These are phyloP conservation scores for Miltochrista miniata DNA, from an alignment of 2,888 invertebrate species.

Conservation along the genomic window DNA sequence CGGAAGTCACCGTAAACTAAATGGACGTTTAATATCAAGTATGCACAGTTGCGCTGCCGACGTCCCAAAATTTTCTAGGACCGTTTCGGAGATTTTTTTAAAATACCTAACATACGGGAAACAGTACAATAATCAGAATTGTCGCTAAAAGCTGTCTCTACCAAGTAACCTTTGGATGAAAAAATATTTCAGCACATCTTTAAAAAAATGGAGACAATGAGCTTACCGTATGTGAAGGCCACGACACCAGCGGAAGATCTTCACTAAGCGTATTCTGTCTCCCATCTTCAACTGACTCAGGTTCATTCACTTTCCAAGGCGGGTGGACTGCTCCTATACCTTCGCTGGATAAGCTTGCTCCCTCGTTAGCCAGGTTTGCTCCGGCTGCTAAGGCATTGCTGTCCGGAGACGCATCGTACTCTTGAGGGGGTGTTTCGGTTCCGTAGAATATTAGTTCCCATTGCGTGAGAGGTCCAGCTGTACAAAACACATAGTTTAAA, in stretches of 20 bases:
- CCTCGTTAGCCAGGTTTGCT: slow-evolving; percentile 9
- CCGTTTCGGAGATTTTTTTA: no score
- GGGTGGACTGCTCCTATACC: slow-evolving; percentile 5
- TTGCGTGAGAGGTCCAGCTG: slow-evolving; percentile 85
- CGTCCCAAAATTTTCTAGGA: no score
- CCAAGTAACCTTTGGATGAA: no score
- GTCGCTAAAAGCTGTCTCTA: no score
- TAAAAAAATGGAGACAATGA: not conserved
- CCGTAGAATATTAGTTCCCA: slow-evolving; percentile 94
- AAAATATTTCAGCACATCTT: not conserved
- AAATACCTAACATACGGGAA: no score
- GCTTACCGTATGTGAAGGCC: slow-evolving; percentile 86
- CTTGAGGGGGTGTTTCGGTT: slow-evolving; percentile 86
- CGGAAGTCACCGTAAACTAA: no score
- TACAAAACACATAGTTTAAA: slow-evolving; percentile 17
- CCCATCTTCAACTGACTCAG: slow-evolving; percentile 74
- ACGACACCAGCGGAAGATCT: slow-evolving; percentile 76
- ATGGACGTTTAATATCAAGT: no score
- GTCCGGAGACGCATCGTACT: slow-evolving; percentile 86
- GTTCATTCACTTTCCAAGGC: slow-evolving; percentile 48
- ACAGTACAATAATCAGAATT: no score
- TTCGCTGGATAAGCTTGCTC: not conserved
- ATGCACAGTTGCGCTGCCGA: no score
- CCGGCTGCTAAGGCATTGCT: slow-evolving; percentile 74
- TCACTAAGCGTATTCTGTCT: slow-evolving; percentile 85